Evolutionary conservation across 2,888 invertebrate species (phyloP).

Genomic region (Lasioglossum malachurum): DNA sequence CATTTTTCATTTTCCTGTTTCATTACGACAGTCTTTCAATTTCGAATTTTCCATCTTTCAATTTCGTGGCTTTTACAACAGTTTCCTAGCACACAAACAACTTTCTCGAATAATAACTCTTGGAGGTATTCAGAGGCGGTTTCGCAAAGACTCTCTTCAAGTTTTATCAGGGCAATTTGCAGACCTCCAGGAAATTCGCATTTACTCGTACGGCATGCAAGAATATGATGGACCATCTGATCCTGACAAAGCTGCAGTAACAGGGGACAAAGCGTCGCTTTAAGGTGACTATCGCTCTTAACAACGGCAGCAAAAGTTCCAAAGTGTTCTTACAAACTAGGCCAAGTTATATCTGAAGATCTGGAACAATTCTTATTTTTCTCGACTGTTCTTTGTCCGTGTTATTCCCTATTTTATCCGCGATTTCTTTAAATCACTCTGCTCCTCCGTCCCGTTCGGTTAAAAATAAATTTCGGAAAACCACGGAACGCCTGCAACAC

Average conservation of each 20-base stretch:
- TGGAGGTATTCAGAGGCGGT: neutral
- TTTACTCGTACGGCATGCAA: neutral
- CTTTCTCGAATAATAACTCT: neutral
- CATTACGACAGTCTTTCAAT: neutral
- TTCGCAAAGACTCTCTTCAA: neutral
- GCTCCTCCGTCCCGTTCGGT: neutral
- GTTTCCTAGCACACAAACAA: neutral
- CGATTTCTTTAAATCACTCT: neutral
- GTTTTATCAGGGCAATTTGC: neutral
- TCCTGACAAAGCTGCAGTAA: neutral
- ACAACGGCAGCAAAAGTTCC: neutral
- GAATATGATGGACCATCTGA: neutral
- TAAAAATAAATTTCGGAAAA: neutral
- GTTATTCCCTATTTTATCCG: neutral
- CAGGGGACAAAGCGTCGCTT: neutral
- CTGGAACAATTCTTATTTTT: neutral
- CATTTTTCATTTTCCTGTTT: neutral
- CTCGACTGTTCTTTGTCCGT: neutral
- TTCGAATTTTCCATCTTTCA: neutral
- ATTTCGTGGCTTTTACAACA: neutral
- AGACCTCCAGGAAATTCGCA: neutral
- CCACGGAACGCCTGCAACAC: neutral
- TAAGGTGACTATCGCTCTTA: neutral
- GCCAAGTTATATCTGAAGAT: neutral
- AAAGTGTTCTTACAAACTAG: neutral